These are phyloP conservation scores for Paratrypauchen microcephalus DNA, from an alignment of 2,797 vertebrate species.

Conservation along the genomic window DNA sequence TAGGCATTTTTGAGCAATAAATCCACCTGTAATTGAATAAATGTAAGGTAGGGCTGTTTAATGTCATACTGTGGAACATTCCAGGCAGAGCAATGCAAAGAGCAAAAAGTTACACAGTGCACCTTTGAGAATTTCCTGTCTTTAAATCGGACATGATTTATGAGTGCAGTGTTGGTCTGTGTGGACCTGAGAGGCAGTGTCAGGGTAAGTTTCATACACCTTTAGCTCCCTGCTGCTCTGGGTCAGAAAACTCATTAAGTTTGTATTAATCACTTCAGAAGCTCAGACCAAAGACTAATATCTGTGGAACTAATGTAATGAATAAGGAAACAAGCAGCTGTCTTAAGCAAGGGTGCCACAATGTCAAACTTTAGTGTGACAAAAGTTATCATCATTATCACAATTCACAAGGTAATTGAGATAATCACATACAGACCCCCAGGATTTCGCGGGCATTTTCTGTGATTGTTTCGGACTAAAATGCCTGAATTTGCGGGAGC, in stretches of 20 bases:
- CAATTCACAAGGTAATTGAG: neutral
- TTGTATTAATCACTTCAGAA: constrained; percentile 40
- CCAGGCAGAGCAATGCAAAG: no score
- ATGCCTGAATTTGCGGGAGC: no score
- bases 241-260: constrained; percentile 65
- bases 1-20: no score
- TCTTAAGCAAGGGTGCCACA: neutral
- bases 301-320: constrained; percentile 24
- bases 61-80: no score
- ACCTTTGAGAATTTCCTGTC: constrained; percentile 2
- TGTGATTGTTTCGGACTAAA: no score
- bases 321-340: neutral
- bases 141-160: constrained; percentile 41
- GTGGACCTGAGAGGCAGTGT: constrained; percentile 30
- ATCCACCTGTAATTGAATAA: no score
- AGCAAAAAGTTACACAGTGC: no score
- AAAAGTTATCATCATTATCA: neutral
- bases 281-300: constrained; percentile 27
- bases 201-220: constrained; percentile 43
- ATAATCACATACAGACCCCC: no score
- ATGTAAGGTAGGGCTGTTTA: no score
- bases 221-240: constrained; percentile 38
- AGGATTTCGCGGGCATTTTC: no score
- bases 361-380: neutral
- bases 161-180: constrained; percentile 33